A percentile compares a stretch with the other conserved stretches of the same genome.
Evolutionary conservation across 2,797 vertebrate species (phyloP).

Genomic region (Pachyuromys duprasi): DNA sequence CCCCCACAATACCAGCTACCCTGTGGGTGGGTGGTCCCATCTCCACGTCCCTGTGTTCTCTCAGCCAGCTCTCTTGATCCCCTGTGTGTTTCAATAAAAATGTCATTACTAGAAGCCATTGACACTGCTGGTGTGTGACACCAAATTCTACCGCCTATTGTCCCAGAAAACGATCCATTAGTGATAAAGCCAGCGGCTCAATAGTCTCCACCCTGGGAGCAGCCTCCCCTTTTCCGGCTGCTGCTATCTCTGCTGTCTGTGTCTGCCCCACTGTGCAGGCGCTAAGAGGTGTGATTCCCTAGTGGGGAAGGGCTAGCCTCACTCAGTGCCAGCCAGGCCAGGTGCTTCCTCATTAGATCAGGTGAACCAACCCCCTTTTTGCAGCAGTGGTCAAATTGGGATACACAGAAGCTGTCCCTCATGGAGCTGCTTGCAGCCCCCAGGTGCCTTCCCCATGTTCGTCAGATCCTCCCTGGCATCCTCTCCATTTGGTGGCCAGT

Average conservation of each 20-base stretch:
- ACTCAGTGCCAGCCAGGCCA: not conserved
- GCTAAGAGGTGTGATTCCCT: not conserved
- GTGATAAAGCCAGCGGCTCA: conserved; percentile 75
- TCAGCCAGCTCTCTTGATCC: conserved; percentile 68
- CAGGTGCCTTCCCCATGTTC: not conserved
- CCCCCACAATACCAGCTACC: not conserved
- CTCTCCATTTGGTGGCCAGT: not conserved
- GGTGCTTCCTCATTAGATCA: not conserved
- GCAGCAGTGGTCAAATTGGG: not conserved
- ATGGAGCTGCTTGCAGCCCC: not conserved
- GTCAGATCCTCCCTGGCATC: not conserved
- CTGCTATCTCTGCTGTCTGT: not conserved
- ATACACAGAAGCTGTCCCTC: not conserved
- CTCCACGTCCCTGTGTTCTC: not conserved
- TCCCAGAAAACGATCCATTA: conserved; percentile 77
- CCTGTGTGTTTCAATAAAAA: conserved; percentile 78
- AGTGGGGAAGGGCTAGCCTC: not conserved
- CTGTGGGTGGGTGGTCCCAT: not conserved
- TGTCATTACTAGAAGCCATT: conserved; percentile 80
- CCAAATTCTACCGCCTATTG: conserved; percentile 68
- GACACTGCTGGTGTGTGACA: conserved; percentile 73
- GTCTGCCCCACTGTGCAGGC: not conserved
- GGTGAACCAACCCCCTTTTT: not conserved
- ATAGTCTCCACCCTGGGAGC: not conserved
- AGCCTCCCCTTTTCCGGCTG: not conserved